phyloP scores from a whole-genome alignment of 2,797 vertebrate species.

The Pipistrellus pipistrellus region DNA sequence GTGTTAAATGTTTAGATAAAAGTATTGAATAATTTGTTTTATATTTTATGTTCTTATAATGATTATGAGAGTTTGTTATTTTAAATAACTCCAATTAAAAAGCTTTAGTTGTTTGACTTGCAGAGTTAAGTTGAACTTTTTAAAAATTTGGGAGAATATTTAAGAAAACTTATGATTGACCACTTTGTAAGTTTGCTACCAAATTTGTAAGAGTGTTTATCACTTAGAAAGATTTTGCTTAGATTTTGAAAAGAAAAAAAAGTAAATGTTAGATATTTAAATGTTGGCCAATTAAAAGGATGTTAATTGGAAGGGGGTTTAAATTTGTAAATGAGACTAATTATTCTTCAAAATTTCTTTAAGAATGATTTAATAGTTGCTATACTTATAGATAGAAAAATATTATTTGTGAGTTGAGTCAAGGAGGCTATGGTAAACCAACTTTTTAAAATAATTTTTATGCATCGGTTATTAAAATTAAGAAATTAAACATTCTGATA shows the following conservation, averaged over 20 bases:
- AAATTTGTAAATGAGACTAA: background rate
- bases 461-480: background rate
- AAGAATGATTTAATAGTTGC: background rate
- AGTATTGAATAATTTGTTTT: background rate
- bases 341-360: background rate
- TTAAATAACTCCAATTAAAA: background rate
- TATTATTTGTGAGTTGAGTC: background rate
- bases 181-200: background rate
- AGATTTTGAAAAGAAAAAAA: background rate
- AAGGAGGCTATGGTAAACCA: background rate
- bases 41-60: slow-evolving; percentile 2
- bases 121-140: background rate
- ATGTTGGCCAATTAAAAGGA: background rate
- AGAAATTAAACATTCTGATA: background rate
- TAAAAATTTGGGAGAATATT: background rate
- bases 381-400: background rate
- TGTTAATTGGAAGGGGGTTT: background rate
- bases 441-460: background rate
- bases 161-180: background rate
- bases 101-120: background rate
- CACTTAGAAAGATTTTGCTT: slow-evolving; percentile 29
- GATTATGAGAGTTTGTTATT: background rate
- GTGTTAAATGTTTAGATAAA: background rate
- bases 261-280: background rate
- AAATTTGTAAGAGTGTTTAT: background rate